phyloP scores from a whole-genome alignment of 2,888 invertebrate species.

The Cephus rjabovi region DNA sequence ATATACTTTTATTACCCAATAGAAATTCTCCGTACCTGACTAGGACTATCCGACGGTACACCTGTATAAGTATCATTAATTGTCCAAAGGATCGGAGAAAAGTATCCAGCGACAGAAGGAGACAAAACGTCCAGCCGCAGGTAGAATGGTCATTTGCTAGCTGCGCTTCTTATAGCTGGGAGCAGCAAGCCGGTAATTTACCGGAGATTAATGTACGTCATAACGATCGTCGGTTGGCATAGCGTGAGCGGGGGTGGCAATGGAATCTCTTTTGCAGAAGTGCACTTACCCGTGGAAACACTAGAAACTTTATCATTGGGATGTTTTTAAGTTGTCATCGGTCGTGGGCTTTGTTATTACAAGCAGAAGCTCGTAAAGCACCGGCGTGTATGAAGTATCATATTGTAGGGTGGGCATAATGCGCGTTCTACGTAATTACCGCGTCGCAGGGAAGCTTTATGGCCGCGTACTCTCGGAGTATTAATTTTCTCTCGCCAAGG shows the following conservation, averaged over 20 bases:
- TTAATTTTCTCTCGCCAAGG: conserved; percentile 58
- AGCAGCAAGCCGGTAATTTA: background rate
- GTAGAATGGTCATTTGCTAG: background rate
- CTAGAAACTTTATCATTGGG: conserved; percentile 30
- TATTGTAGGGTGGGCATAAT: conserved; percentile 41
- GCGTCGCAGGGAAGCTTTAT: conserved; percentile 62
- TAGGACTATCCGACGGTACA: background rate
- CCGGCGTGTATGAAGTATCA: conserved; percentile 32
- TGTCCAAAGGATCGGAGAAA: background rate
- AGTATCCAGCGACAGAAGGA: background rate
- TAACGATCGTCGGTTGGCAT: background rate
- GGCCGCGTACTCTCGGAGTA: conserved; percentile 53
- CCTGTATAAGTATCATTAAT: background rate
- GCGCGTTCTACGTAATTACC: conserved; percentile 56
- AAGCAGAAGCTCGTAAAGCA: conserved; percentile 57
- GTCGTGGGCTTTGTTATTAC: conserved; percentile 51
- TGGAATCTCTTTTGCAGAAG: background rate
- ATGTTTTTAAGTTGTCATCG: conserved; percentile 58
- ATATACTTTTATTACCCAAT: background rate
- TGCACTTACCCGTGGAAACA: background rate
- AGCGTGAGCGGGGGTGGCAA: conserved; percentile 23
- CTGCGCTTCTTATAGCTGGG: background rate
- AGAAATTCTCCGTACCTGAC: background rate
- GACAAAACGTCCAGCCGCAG: background rate
- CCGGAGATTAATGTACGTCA: background rate